phyloP scores from a whole-genome alignment of 2,888 invertebrate species.

The Ctenicera cuprea region DNA sequence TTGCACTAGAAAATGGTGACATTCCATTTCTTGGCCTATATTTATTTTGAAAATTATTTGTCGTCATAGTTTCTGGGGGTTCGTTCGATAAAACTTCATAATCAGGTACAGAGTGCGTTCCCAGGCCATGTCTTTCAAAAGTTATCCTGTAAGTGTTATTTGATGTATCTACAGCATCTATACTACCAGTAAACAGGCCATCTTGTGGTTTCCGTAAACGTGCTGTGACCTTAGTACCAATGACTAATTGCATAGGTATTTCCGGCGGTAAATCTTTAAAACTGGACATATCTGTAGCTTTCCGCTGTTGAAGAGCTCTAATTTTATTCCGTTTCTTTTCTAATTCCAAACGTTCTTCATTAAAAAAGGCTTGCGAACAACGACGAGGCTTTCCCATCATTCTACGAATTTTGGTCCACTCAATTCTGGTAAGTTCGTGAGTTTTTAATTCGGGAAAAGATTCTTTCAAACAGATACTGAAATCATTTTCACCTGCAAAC shows the following conservation, averaged over 20 bases:
- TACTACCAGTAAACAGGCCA: constrained; percentile 91
- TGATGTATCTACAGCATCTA: constrained; percentile 96
- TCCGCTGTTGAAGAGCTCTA: constrained; percentile 93
- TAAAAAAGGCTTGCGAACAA: constrained; percentile 95
- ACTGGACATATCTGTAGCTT: constrained; percentile 83
- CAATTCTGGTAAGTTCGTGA: constrained; percentile 87
- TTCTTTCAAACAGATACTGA: constrained; percentile 93
- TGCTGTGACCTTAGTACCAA: constrained; percentile 96
- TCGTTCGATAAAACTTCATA: constrained; percentile 97
- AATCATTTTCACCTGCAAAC: constrained; percentile 97
- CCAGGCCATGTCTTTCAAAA: constrained; percentile 93
- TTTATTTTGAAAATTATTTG: constrained; percentile 88
- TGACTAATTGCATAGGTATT: constrained; percentile 94
- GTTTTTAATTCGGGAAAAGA: constrained; percentile 95
- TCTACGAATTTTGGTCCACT: constrained; percentile 96
- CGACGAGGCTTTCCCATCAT: constrained; percentile 98
- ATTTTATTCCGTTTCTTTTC: constrained; percentile 94
- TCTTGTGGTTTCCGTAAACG: constrained; percentile 94
- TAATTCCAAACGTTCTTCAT: constrained; percentile 93
- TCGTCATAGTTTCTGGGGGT: constrained; percentile 91
- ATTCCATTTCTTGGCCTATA: constrained; percentile 81
- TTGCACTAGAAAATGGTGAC: constrained; percentile 75
- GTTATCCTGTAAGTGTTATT: constrained; percentile 96
- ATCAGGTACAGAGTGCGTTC: constrained; percentile 97
- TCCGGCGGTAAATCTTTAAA: constrained; percentile 94